Evolutionary conservation across 2,888 invertebrate genomes (phyloP).

Genomic region (Pammene aurita): DNA sequence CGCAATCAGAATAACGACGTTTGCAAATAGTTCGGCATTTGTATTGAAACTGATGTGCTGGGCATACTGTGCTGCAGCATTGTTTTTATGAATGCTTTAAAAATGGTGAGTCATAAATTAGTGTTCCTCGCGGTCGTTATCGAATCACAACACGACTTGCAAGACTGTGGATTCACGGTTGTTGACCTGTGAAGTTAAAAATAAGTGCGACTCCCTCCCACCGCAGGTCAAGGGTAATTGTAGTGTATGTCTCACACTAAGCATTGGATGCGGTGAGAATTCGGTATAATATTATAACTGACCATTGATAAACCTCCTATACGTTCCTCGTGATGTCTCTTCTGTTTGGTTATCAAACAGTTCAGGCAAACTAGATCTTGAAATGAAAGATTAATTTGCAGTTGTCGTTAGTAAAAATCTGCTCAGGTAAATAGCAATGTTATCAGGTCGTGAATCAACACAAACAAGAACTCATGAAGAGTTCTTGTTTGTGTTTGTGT

Average conservation of each 20-base stretch:
- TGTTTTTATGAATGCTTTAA: constrained; percentile 2
- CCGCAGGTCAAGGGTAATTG: constrained; percentile 70
- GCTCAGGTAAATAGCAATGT: constrained; percentile 59
- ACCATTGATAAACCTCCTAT: neutral
- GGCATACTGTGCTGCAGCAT: neutral
- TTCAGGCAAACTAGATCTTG: neutral
- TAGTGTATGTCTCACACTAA: constrained; percentile 44
- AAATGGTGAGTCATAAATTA: constrained; percentile 14
- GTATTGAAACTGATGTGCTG: constrained; percentile 23
- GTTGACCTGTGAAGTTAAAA: constrained; percentile 69
- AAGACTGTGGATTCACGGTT: constrained; percentile 59
- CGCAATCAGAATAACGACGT: constrained; percentile 37
- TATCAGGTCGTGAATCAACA: constrained; percentile 77
- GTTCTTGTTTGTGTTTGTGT: too few relatives aligned
- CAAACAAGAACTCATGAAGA: constrained; percentile 50
- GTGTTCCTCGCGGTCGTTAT: constrained; percentile 38
- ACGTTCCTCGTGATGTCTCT: too few relatives aligned
- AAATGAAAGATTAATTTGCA: constrained; percentile 3
- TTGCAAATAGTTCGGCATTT: constrained; percentile 33
- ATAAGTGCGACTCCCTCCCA: constrained; percentile 67
- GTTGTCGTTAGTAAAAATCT: constrained; percentile 51
- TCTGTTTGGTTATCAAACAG: too few relatives aligned
- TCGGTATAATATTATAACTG: constrained; percentile 39
- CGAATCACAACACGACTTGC: constrained; percentile 50
- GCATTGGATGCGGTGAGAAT: constrained; percentile 43